Evolutionary conservation across 1,140 invertebrate genomes (phyloP).

Genomic region (Drosophila mojavensis): DNA sequence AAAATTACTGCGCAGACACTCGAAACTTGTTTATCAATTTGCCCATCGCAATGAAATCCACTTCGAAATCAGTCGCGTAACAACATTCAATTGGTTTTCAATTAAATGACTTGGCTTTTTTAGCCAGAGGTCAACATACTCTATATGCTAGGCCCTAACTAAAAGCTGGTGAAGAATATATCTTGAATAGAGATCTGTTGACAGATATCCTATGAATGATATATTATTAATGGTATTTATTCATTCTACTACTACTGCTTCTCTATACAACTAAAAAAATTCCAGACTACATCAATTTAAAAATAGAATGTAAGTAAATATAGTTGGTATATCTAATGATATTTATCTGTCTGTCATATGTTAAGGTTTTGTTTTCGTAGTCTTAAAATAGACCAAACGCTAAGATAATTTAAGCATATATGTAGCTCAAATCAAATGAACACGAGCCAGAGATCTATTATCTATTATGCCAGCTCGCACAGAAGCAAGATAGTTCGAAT

Average conservation of each 20-base stretch:
- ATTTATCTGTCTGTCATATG: slow-evolving; percentile 1
- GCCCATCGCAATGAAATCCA: slow-evolving; percentile 38
- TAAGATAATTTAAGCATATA: slow-evolving; percentile 18
- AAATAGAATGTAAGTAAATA: neutral
- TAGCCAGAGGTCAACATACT: too few relatives aligned
- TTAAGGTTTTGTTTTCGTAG: neutral
- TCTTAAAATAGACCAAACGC: slow-evolving; percentile 14
- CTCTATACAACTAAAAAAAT: too few relatives aligned
- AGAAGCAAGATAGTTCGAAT: slow-evolving; percentile 1
- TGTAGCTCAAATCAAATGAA: neutral
- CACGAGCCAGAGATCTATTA: too few relatives aligned
- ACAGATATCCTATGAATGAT: too few relatives aligned
- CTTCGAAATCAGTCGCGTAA: slow-evolving; percentile 28
- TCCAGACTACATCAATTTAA: neutral
- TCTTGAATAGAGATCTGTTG: too few relatives aligned
- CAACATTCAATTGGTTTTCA: slow-evolving; percentile 35
- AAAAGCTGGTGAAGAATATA: too few relatives aligned
- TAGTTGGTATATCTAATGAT: neutral
- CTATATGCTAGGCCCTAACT: too few relatives aligned
- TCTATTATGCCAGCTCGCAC: neutral
- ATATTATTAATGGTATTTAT: too few relatives aligned
- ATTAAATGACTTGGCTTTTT: slow-evolving; percentile 10
- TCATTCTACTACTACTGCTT: too few relatives aligned
- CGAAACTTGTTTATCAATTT: slow-evolving; percentile 43
- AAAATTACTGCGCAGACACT: neutral